Evolutionary conservation across 1,140 invertebrate genomes (phyloP).

Genomic region (Scaptomyza montana): DNA sequence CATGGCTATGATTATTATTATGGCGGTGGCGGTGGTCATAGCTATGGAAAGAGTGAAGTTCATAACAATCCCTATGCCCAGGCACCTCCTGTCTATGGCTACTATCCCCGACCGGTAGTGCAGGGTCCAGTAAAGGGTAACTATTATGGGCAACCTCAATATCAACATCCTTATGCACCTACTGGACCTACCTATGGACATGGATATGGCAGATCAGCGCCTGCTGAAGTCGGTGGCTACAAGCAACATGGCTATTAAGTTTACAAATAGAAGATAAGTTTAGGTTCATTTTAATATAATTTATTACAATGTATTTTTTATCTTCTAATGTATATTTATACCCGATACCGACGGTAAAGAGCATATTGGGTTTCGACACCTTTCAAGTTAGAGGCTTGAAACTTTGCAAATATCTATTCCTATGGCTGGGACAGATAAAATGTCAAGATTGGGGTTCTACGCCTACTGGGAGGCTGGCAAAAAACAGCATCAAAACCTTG

Average conservation of each 20-base stretch:
- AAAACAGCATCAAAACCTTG: no score
- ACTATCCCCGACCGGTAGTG: constrained; percentile 36
- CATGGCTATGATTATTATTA: constrained; percentile 70
- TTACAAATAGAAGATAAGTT: constrained; percentile 5
- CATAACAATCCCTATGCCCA: constrained; percentile 12
- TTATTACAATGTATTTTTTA: constrained; percentile 48
- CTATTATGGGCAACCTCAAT: constrained; percentile 39
- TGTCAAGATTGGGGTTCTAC: no score
- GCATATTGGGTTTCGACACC: no score
- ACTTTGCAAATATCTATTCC: no score
- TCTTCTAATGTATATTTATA: neutral
- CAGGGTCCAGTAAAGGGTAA: constrained; percentile 20
- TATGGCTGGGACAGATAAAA: no score
- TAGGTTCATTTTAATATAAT: constrained; percentile 37
- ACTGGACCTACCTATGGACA: neutral
- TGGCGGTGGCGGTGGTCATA: constrained; percentile 39
- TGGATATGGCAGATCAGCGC: constrained; percentile 11
- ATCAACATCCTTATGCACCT: constrained; percentile 29
- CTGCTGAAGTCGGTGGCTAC: constrained; percentile 42
- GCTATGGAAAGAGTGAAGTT: constrained; percentile 22
- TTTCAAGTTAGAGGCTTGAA: no score
- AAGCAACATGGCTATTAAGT: constrained; percentile 62
- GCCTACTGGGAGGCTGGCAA: no score
- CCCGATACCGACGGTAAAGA: no score
- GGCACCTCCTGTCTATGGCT: constrained; percentile 29